A percentile compares a stretch with the other conserved stretches of the same genome.
Conservation (phyloP, 2,888 invertebrate species). For the Cataglyphis cursor region DNA sequence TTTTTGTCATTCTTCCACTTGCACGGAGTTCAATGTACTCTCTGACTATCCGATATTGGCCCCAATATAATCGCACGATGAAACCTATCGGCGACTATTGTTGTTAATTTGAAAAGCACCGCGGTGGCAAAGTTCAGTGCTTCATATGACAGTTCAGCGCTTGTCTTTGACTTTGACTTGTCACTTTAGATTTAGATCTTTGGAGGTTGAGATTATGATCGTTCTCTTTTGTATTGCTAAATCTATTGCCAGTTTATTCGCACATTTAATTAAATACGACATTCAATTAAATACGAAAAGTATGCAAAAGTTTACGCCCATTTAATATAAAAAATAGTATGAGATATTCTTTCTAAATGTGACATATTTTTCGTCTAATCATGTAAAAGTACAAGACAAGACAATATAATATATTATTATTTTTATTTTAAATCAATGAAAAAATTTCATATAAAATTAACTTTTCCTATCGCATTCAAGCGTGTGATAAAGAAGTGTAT, state of each 20-base stretch:
- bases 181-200: slow-evolving; percentile 46
- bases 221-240: slow-evolving; percentile 3
- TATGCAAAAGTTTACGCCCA: neutral
- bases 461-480: neutral
- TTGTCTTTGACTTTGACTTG: slow-evolving; percentile 71
- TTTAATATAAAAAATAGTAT: neutral
- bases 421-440: neutral
- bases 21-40: slow-evolving; percentile 79
- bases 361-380: neutral
- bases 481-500: neutral
- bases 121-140: slow-evolving; percentile 69
- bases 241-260: neutral
- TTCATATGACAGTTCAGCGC: slow-evolving; percentile 69
- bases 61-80: slow-evolving; percentile 67
- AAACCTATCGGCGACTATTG: slow-evolving; percentile 73
- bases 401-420: neutral
- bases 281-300: neutral
- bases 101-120: slow-evolving; percentile 74
- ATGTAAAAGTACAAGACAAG: neutral
- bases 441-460: neutral
- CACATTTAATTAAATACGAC: neutral
- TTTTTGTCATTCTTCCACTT: slow-evolving; percentile 41
- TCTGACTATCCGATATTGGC: slow-evolving; percentile 76
- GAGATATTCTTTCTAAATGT: neutral
- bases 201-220: neutral